These are phyloP conservation scores for Chaitophorus viminalis DNA, from an alignment of 2,888 invertebrate genomes.

Conservation along the genomic window DNA sequence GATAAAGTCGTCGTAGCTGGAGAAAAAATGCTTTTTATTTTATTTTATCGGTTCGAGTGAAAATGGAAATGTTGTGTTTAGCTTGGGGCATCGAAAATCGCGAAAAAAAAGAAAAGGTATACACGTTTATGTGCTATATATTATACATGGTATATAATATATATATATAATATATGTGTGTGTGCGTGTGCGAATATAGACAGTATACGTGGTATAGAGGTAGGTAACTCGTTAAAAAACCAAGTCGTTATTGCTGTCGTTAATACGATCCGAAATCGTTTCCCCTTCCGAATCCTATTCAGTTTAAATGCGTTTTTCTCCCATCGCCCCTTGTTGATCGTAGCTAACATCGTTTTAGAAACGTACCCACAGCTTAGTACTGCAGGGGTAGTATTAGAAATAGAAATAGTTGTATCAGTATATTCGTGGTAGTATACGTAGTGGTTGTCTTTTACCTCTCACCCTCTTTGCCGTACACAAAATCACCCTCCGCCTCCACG, in stretches of 20 bases:
- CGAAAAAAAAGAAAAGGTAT: neutral
- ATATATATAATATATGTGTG: neutral
- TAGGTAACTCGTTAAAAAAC: slow-evolving; percentile 53
- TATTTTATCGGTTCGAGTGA: neutral
- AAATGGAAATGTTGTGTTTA: slow-evolving; percentile 38
- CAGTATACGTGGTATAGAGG: neutral
- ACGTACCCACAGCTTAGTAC: neutral
- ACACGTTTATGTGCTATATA: neutral
- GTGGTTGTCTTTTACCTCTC: slow-evolving; percentile 44
- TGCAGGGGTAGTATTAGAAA: slow-evolving; percentile 1
- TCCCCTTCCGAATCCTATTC: slow-evolving; percentile 47
- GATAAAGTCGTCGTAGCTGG: neutral
- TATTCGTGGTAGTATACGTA: neutral
- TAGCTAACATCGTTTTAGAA: slow-evolving; percentile 29
- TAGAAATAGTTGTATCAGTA: neutral
- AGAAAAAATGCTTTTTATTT: neutral
- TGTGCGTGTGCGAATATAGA: neutral
- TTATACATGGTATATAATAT: neutral
- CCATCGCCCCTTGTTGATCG: neutral
- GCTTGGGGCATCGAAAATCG: neutral
- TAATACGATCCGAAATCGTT: slow-evolving; percentile 57
- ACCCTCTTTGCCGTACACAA: neutral
- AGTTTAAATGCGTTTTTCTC: slow-evolving; percentile 53
- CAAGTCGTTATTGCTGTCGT: slow-evolving; percentile 57
- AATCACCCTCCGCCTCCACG: neutral